Evolutionary conservation across 2,797 vertebrate genomes (phyloP).

Genomic region (Cryptoprocta ferox): DNA sequence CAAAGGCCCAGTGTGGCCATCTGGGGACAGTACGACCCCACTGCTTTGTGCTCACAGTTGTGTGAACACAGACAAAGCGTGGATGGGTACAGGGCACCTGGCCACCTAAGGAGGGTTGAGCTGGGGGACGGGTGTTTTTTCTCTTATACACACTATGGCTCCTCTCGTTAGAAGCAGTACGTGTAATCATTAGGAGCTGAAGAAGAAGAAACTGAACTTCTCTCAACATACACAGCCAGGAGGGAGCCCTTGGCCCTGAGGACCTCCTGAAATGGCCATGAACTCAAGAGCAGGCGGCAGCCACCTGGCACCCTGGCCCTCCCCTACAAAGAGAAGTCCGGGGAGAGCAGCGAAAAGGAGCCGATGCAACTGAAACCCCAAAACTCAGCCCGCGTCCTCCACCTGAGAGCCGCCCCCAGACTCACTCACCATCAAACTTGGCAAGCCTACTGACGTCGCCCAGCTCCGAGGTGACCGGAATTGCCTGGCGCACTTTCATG

Average conservation of each 20-base stretch:
- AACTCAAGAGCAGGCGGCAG: not conserved
- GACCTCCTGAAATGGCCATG: not conserved
- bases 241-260: not conserved
- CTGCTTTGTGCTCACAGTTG: not conserved
- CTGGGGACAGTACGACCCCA: not conserved
- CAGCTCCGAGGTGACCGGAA: conserved; percentile 92
- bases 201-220: not conserved
- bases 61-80: not conserved
- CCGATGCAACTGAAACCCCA: not conserved
- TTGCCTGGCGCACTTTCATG: conserved; percentile 97
- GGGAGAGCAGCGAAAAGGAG: not conserved
- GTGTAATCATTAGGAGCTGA: not conserved
- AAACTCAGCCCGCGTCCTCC: not conserved
- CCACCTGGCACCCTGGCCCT: not conserved
- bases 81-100: not conserved
- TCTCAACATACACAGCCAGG: not conserved
- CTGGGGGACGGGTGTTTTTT: not conserved
- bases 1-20: not conserved
- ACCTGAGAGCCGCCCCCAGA: accelerated
- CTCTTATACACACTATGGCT: not conserved
- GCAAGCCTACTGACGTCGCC: conserved; percentile 92
- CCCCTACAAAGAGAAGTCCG: not conserved
- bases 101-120: not conserved
- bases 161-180: not conserved
- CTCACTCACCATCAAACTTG: conserved; percentile 91